These are phyloP conservation scores for Oncorhynchus kisutch DNA, from an alignment of 2,113 vertebrate species.

Conservation along the genomic window DNA sequence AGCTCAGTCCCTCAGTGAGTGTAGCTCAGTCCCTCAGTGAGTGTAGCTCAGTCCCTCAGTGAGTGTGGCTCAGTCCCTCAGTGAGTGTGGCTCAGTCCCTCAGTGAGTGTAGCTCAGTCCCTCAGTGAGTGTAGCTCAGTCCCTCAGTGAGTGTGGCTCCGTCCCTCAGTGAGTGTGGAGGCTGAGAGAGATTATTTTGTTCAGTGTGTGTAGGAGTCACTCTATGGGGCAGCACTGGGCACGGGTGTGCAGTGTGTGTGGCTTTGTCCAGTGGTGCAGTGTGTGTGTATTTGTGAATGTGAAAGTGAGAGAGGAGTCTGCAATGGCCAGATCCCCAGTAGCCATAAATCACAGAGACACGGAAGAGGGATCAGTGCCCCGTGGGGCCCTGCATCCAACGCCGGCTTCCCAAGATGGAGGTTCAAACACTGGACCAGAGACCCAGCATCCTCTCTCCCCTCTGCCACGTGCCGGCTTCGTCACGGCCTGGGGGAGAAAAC, in stretches of 20 bases:
- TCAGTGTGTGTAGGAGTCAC: conserved; percentile 28
- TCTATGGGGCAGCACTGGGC: conserved; percentile 32
- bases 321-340: conserved; percentile 57
- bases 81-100: too few species aligned
- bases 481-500: conserved; percentile 58
- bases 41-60: too few species aligned
- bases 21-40: too few species aligned
- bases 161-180: background rate
- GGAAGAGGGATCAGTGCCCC: conserved; percentile 61
- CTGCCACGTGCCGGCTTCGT: conserved; percentile 51
- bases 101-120: too few species aligned
- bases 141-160: background rate
- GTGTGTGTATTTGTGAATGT: background rate
- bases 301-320: conserved; percentile 59
- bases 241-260: background rate
- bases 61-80: too few species aligned
- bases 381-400: conserved; percentile 56
- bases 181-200: background rate
- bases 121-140: too few species aligned
- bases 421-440: conserved; percentile 49
- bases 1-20: too few species aligned
- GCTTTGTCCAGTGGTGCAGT: conserved; percentile 11
- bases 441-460: conserved; percentile 53
- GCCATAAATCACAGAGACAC: conserved; percentile 72
- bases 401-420: conserved; percentile 59